Base-by-base conservation (phyloP, 1,140 invertebrate species). In the Drosophila malerkotliana region DNA sequence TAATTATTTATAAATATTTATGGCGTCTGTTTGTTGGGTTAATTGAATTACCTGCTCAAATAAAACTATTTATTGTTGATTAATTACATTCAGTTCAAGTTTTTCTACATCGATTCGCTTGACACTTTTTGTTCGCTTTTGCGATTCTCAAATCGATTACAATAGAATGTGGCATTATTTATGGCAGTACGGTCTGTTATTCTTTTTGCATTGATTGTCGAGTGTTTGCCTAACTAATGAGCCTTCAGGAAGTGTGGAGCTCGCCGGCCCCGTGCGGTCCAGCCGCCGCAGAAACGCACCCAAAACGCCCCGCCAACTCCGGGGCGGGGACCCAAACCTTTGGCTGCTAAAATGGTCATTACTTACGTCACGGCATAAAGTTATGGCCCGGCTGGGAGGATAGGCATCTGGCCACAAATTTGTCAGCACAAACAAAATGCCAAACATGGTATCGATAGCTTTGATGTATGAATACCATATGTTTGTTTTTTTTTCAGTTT, bases 1-100 rank as follows among this genome's bases (percentile, higher is more conserved):
- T 72, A 74, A 61, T 52, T 48, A 44, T 53, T 32, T 61, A 64
- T 80, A 77, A 69, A 82, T 80, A 80, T 80, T 71, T 79, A 69
- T 69, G 53, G 47, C 52, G 47, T 47, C 75, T 78, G 58, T 66
- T 66, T 72, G 62, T 78, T 67, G 72, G 57, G 67, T 45, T 55
- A 72, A 73, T 63, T 59, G 58, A 82, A 75, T 78, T 72, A 76
- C 54, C 51, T 53, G 75, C 77, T 66, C 76, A 44, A 49, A 74
- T 80, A 74, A 79, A 66, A 52, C 59, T 44, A 77, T 78, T 77
- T 87, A 81, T 76, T 61, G 64, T 66, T 81, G 81, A 84, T 87
- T 84, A 84, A 84, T 84, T 84, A 69, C 73, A 54, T 54, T 77
- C 71, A 59, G 79, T 76, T 80, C 77, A 62, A 58, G 61, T 75